Percentiles rank a stretch among this genome's conserved stretches.
Evolutionary conservation across 1,140 invertebrate species (phyloP).

Genomic region (Vanessa atalanta): DNA sequence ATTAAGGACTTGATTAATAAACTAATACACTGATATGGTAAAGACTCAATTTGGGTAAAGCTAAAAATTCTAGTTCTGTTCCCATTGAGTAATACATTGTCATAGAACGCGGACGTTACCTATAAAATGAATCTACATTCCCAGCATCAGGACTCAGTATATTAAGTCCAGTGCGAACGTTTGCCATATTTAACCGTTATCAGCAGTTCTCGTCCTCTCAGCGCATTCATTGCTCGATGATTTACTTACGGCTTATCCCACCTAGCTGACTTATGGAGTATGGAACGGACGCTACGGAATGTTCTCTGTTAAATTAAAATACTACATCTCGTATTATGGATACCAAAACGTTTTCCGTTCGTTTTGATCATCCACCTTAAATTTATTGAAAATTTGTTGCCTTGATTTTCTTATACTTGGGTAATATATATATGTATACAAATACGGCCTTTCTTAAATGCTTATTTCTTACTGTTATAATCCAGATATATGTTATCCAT

Average conservation of each 20-base stretch:
- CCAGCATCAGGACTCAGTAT: constrained; percentile 29
- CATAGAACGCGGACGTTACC: neutral
- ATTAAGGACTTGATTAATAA: too few relatives aligned
- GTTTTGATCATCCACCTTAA: neutral
- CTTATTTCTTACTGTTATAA: too few relatives aligned
- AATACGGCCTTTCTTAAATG: too few relatives aligned
- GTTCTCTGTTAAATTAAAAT: constrained; percentile 20
- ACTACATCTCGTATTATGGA: neutral
- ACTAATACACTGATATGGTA: neutral
- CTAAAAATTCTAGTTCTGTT: neutral
- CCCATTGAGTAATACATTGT: constrained; percentile 3
- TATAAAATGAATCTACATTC: constrained; percentile 26
- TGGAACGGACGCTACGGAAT: constrained; percentile 30
- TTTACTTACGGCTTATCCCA: constrained; percentile 73
- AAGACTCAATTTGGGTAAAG: neutral
- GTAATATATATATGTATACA: too few relatives aligned
- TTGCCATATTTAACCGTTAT: constrained; percentile 75
- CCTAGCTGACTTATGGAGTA: constrained; percentile 63
- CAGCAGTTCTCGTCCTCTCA: constrained; percentile 52
- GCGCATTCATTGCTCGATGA: constrained; percentile 68
- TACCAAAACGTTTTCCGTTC: neutral
- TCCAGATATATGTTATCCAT: too few relatives aligned
- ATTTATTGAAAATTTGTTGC: neutral
- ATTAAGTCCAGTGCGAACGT: constrained; percentile 65
- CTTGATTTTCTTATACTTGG: too few relatives aligned